Percentiles rank a stretch among this genome's conserved stretches.
These are phyloP conservation scores for Drosophila stalkeri DNA, from an alignment of 2,888 invertebrate species.

Conservation along the genomic window DNA sequence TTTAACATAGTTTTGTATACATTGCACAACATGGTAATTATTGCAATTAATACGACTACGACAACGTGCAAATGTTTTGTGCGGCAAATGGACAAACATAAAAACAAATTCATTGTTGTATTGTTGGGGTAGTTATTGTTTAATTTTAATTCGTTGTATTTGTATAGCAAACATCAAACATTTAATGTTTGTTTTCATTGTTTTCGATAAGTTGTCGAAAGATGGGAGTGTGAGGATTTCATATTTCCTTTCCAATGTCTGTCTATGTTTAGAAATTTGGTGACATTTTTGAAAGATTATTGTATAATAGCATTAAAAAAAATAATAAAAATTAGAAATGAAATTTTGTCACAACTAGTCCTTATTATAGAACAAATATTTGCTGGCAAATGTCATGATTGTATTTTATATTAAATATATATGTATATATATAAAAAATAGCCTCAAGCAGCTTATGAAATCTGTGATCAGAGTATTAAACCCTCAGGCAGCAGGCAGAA, in stretches of 20 bases:
- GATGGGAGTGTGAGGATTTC: no score
- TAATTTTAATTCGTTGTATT: conserved; percentile 14
- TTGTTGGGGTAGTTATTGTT: conserved; percentile 27
- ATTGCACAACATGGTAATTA: conserved; percentile 30
- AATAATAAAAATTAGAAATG: background rate
- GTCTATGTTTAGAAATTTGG: background rate
- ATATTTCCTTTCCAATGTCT: no score
- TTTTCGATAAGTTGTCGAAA: background rate
- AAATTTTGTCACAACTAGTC: conserved; percentile 4
- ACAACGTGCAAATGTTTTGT: conserved; percentile 23
- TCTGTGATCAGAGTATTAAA: conserved; percentile 11
- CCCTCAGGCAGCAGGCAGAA: conserved; percentile 14
- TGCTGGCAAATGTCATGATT: conserved; percentile 12
- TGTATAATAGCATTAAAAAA: background rate
- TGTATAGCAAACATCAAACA: conserved; percentile 3
- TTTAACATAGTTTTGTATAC: conserved; percentile 55
- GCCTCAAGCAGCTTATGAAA: conserved; percentile 61
- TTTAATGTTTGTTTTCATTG: background rate
- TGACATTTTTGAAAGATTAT: background rate
- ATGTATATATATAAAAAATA: background rate
- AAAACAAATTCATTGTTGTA: conserved; percentile 21
- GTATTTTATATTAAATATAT: background rate
- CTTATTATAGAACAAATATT: conserved; percentile 20
- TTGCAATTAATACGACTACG: conserved; percentile 37
- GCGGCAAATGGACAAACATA: conserved; percentile 16